Percentiles rank a stretch among this genome's conserved stretches.
Conservation (phyloP, 2,888 invertebrate species). For the Malacosoma neustria region DNA sequence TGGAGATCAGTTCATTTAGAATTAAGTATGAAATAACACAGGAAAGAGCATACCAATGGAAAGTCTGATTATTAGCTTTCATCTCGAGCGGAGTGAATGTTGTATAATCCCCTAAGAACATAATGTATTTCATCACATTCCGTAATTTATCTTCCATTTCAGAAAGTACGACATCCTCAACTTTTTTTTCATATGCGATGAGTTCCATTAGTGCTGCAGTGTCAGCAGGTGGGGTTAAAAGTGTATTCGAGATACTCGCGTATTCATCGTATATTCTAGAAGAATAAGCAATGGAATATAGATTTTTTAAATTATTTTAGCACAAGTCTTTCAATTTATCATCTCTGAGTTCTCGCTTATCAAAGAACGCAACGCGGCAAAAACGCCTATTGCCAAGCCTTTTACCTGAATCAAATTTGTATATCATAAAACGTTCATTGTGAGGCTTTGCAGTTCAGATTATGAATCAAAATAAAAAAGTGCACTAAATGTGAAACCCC, state of each 20-base stretch:
- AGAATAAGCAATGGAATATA: constrained; percentile 6
- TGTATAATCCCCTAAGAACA: constrained; percentile 89
- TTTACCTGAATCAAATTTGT: no score
- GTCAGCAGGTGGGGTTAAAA: constrained; percentile 85
- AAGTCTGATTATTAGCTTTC: constrained; percentile 90
- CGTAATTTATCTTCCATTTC: constrained; percentile 86
- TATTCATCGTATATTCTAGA: constrained; percentile 89
- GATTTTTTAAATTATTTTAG: no score
- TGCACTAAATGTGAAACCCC: no score
- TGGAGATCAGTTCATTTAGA: neutral
- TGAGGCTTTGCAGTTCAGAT: no score
- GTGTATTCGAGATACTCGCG: constrained; percentile 83
- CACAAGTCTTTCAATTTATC: no score
- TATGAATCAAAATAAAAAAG: no score
- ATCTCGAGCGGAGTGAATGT: constrained; percentile 88
- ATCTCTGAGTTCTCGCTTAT: no score
- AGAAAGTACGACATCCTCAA: constrained; percentile 80
- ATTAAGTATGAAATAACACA: constrained; percentile 1
- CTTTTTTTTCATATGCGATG: constrained; percentile 82
- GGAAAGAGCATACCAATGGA: constrained; percentile 88
- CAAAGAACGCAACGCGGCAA: no score
- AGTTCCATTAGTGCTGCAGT: constrained; percentile 91
- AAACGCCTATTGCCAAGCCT: no score
- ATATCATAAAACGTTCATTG: no score
- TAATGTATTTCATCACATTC: constrained; percentile 80